These are phyloP conservation scores for Dufourea novaeangliae DNA, from an alignment of 1,140 invertebrate species.

Conservation along the genomic window DNA sequence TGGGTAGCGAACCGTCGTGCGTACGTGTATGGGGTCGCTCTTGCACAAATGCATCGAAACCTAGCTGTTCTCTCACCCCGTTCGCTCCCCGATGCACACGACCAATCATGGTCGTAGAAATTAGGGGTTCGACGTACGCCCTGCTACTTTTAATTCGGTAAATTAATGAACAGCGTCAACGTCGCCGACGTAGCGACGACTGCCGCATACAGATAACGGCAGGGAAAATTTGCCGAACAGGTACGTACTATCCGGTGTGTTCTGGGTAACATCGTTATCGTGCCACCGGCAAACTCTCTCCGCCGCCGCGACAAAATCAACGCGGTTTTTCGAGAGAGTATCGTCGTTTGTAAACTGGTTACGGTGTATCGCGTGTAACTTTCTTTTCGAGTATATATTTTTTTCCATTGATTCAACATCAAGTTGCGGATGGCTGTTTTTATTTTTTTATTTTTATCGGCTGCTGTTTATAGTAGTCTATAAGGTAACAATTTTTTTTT, in stretches of 20 bases:
- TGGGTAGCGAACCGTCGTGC: constrained; percentile 17
- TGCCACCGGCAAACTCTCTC: constrained; percentile 15
- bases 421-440: too few species aligned
- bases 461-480: not conserved
- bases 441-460: not conserved
- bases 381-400: not conserved
- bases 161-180: constrained; percentile 67
- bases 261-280: constrained; percentile 55
- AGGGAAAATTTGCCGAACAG: constrained; percentile 51
- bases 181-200: constrained; percentile 51
- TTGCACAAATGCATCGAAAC: constrained; percentile 9
- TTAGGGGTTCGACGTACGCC: constrained; percentile 60
- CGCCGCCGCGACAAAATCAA: constrained; percentile 32
- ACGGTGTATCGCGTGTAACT: too few species aligned
- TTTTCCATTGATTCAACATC: not conserved
- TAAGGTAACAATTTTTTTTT: not conserved
- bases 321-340: not conserved
- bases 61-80: constrained; percentile 24
- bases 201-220: constrained; percentile 48
- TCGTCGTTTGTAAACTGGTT: not conserved
- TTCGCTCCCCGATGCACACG: constrained; percentile 40
- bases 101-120: constrained; percentile 58
- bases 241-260: constrained; percentile 34
- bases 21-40: constrained; percentile 20
- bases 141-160: constrained; percentile 48